Base-by-base conservation (phyloP, 2,888 invertebrate genomes). In the Uropetala carovei region DNA sequence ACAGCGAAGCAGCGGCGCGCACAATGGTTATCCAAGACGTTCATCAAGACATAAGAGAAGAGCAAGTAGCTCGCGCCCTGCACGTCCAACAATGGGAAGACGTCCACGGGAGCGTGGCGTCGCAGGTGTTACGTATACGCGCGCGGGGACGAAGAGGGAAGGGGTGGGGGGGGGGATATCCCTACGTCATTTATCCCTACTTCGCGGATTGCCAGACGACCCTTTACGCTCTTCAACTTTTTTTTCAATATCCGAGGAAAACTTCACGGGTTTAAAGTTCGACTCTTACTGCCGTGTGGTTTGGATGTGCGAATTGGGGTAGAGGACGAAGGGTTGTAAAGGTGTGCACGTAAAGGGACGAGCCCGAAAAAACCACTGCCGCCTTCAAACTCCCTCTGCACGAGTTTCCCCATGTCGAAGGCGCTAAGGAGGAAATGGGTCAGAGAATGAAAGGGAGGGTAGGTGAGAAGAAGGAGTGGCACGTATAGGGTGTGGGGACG, bases 21-120 rank as follows among this genome's bases (percentile, higher is more conserved):
- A 75, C 75, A 75, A 75, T 27, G 11, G 75, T 75, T 27, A 75
- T 75, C 75, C 75, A 75, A 75, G 75, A 75, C 75, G 75, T 27
- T 5, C 27, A 22, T 75, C 75, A 27, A 27, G 75, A 75, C 27
- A 27, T 13, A 27, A 5, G 22, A 68, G 68, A 68, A 14, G 10
- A 2, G 75, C 75, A 75, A 22, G 75, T 27, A 27, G 43, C 43
- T 43, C 43, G 43, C 43, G 43, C 43, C 43, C 43, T 43, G 3
- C 43, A 43, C 43, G 22, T 75, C 18, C 75, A 75, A 75, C 75
- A 75, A 75, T 75, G 75, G 75, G 75, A 75, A 27, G 75, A 14
- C 75, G 27, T 9, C 75, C 75, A 75, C 22, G 75, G 75, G 27
- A 75, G 75, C 75, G 75, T 75, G 75, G n/a, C 68, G n/a, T 22